Percentiles rank a stretch among this genome's conserved stretches.
phyloP scores from a whole-genome alignment of 2,888 invertebrate species.

The Nysson spinosus region DNA sequence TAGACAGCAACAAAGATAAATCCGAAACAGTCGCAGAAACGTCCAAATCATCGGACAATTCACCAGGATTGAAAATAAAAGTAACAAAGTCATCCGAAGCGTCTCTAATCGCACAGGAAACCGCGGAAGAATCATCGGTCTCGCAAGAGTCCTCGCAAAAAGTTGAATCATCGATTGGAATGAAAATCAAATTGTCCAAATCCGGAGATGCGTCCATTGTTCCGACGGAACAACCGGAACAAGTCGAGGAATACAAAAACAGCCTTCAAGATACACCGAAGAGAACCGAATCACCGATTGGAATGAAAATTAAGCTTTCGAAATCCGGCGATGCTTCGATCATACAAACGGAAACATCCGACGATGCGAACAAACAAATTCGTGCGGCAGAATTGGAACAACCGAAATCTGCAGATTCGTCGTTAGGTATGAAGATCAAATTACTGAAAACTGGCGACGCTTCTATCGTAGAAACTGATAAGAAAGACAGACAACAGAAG shows the following conservation, averaged over 20 bases:
- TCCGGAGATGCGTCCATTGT: slow-evolving; percentile 71
- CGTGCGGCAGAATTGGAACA: slow-evolving; percentile 37
- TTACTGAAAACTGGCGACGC: slow-evolving; percentile 69
- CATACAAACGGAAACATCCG: slow-evolving; percentile 33
- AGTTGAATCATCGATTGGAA: slow-evolving; percentile 58
- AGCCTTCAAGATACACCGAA: slow-evolving; percentile 51
- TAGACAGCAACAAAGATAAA: slow-evolving; percentile 47
- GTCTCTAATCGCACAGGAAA: slow-evolving; percentile 5
- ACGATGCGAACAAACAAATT: slow-evolving; percentile 23
- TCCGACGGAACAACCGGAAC: slow-evolving; percentile 61
- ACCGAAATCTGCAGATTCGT: slow-evolving; percentile 60
- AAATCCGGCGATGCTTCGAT: slow-evolving; percentile 71
- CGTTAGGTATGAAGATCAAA: slow-evolving; percentile 72
- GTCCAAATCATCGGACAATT: slow-evolving; percentile 28
- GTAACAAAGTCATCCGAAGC: slow-evolving; percentile 36
- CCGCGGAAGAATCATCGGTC: slow-evolving; percentile 9
- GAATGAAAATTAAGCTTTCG: slow-evolving; percentile 75
- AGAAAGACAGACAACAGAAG: slow-evolving; percentile 59
- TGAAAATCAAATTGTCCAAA: slow-evolving; percentile 73
- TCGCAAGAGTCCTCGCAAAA: slow-evolving; percentile 21
- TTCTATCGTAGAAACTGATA: slow-evolving; percentile 57
- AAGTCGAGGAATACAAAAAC: slow-evolving; percentile 43
- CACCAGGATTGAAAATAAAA: slow-evolving; percentile 47
- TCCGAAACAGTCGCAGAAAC: slow-evolving; percentile 32
- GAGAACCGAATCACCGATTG: slow-evolving; percentile 71